Evolutionary conservation across 2,113 vertebrate species (phyloP), one percentile per base, ranked within the genome.

Genomic region (Stigmatopora argus): DNA sequence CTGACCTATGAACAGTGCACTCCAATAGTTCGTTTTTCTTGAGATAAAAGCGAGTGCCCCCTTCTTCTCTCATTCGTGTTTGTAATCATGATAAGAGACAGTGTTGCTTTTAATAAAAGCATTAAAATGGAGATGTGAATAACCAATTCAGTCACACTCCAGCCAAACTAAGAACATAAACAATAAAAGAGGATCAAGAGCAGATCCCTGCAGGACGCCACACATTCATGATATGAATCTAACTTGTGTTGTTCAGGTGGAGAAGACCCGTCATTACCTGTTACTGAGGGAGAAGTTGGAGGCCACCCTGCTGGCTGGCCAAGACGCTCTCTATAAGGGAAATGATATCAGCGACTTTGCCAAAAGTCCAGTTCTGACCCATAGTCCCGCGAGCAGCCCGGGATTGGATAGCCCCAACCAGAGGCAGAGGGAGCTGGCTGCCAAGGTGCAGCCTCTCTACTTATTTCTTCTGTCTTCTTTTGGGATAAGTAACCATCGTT

Each of bases 271-370:
- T 15, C 97, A 99, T 78, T 98, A 98, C 74, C 90, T 99, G 79
- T 90, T 99, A n/a, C 89, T 99, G 70, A 92, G 95, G 0, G 95
- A 99, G 90, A 99, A 98, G 80, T 91, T 98, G 75, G 95, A 97
- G 87, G 92, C 92, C 0, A 92, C 94, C 7, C 91, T 96, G 83
- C 87, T 92, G 72, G 88, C 92, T 0, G 91, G 90, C 67, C 89
- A 92, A 14, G 96, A 98, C 17, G 89, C 78, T 0, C 90, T 93
- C 0, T 92, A 84, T 78, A 92, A 91, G 74, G 92, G 90, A 2
- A 91, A 92, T 72, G 94, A 94, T 73, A 74, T 90, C 77, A 90
- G 91, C 0, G 94, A 94, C 38, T 93, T 94, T 3, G 82, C 89
- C 15, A 90, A 85, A 76, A 81, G 93, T 67, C 92, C 91, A 9